A percentile compares a stretch with the other conserved stretches of the same genome.
Evolutionary conservation across 2,113 vertebrate genomes (phyloP).

Genomic region (Hucho hucho): DNA sequence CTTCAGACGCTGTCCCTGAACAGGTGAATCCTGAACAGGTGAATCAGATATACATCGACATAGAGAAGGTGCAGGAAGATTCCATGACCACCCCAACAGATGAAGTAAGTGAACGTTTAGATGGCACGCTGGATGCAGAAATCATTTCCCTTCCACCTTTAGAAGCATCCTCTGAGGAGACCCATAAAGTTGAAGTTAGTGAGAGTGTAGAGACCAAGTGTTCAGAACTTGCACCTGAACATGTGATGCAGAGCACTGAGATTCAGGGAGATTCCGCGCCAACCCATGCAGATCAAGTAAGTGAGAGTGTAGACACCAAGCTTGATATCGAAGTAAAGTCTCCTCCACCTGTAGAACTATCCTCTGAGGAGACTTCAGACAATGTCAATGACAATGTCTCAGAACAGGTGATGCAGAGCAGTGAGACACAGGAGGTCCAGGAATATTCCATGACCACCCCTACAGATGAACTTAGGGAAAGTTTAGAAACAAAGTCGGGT

Average conservation of each 20-base stretch:
- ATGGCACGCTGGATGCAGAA: no score
- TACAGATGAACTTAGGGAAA: slow-evolving; percentile 32
- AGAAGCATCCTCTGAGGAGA: neutral
- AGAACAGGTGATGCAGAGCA: slow-evolving; percentile 20
- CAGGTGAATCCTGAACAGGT: neutral
- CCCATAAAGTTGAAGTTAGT: neutral
- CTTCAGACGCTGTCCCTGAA: slow-evolving; percentile 1
- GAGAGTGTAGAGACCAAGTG: neutral
- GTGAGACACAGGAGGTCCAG: slow-evolving; percentile 15
- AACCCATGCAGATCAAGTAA: neutral
- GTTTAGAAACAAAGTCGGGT: slow-evolving; percentile 26
- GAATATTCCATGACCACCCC: slow-evolving; percentile 20
- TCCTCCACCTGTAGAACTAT: slow-evolving; percentile 33
- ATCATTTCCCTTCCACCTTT: neutral
- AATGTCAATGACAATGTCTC: neutral
- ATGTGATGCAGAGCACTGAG: neutral
- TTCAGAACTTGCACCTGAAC: neutral
- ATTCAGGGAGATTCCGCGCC: no score
- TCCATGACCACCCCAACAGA: no score
- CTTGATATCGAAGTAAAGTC: neutral
- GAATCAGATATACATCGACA: neutral
- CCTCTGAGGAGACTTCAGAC: slow-evolving; percentile 42
- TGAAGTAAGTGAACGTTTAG: no score
- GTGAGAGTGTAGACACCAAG: neutral
- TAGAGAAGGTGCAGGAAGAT: neutral